A percentile compares a stretch with the other conserved stretches of the same genome.
These are phyloP conservation scores for Criorhina ranunculi DNA, from an alignment of 2,888 invertebrate genomes.

Conservation along the genomic window DNA sequence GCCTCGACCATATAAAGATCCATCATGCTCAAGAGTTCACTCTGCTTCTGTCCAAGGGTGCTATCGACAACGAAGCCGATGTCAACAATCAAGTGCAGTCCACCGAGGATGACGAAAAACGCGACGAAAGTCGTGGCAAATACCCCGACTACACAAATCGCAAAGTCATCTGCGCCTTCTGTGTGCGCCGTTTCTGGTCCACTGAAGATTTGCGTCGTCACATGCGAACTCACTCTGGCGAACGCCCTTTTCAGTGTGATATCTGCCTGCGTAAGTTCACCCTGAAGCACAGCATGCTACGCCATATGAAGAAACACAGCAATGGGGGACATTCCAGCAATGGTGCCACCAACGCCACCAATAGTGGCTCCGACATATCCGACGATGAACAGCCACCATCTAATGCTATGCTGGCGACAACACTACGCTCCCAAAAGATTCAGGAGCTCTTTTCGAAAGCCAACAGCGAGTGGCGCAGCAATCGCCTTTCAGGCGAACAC, in stretches of 20 bases:
- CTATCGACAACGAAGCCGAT: conserved; percentile 87
- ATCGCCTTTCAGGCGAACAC: conserved; percentile 80
- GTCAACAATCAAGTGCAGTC: conserved; percentile 79
- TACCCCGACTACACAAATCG: conserved; percentile 94
- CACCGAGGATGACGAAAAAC: conserved; percentile 87
- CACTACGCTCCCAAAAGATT: conserved; percentile 81
- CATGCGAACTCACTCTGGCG: conserved; percentile 97
- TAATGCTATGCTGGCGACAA: conserved; percentile 67
- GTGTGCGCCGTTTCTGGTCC: conserved; percentile 97
- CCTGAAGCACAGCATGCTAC: conserved; percentile 96
- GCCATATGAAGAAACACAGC: conserved; percentile 95
- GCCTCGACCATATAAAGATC: conserved; percentile 92
- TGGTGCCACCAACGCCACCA: conserved; percentile 78
- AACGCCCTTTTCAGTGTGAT: conserved; percentile 96
- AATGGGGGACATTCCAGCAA: conserved; percentile 85
- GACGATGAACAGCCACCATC: conserved; percentile 83
- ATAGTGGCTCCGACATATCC: conserved; percentile 83
- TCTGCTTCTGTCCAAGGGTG: conserved; percentile 92
- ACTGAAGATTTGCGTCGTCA: conserved; percentile 96
- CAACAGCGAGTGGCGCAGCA: conserved; percentile 81
- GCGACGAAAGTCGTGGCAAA: conserved; percentile 89
- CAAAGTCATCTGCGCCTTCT: conserved; percentile 96
- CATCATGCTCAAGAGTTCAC: conserved; percentile 92
- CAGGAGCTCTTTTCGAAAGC: conserved; percentile 83
- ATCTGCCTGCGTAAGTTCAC: conserved; percentile 95